These are phyloP conservation scores for Carcina quercana DNA, from an alignment of 2,888 invertebrate genomes.

Conservation along the genomic window DNA sequence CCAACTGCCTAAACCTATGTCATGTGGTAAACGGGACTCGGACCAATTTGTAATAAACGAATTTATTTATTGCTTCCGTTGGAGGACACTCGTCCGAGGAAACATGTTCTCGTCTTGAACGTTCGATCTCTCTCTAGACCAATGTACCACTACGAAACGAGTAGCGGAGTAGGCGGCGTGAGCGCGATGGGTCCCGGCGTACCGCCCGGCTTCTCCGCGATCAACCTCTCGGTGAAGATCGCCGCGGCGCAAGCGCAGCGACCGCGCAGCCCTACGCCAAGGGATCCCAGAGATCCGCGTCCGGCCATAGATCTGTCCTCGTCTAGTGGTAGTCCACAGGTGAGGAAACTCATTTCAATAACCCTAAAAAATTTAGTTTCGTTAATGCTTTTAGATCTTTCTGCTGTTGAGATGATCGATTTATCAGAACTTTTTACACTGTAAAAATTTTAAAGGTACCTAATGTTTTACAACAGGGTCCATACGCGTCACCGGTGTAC, in stretches of 20 bases:
- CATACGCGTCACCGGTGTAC: constrained; percentile 85
- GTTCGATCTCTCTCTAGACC: constrained; percentile 66
- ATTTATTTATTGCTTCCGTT: too few relatives aligned
- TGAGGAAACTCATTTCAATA: constrained; percentile 40
- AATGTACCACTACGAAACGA: constrained; percentile 86
- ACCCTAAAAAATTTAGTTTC: too few relatives aligned
- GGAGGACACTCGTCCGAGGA: too few relatives aligned
- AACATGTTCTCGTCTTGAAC: constrained; percentile 9
- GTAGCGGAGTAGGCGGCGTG: constrained; percentile 75
- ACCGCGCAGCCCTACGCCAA: constrained; percentile 83
- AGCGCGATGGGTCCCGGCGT: constrained; percentile 78
- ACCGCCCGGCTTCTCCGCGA: constrained; percentile 85
- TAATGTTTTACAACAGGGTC: constrained; percentile 76
- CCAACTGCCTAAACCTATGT: constrained; percentile 16
- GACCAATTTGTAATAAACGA: too few relatives aligned
- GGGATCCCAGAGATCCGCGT: constrained; percentile 85
- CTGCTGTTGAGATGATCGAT: too few relatives aligned
- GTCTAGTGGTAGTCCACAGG: constrained; percentile 92
- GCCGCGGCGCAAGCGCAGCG: constrained; percentile 82
- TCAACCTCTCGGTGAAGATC: constrained; percentile 90
- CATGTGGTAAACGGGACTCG: constrained; percentile 66
- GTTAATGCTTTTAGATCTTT: too few relatives aligned
- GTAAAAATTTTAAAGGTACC: constrained; percentile 28
- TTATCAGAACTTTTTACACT: too few relatives aligned
- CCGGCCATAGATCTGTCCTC: constrained; percentile 91